Evolutionary conservation across 2,113 vertebrate genomes (phyloP).

Genomic region (Elephantulus edwardii): DNA sequence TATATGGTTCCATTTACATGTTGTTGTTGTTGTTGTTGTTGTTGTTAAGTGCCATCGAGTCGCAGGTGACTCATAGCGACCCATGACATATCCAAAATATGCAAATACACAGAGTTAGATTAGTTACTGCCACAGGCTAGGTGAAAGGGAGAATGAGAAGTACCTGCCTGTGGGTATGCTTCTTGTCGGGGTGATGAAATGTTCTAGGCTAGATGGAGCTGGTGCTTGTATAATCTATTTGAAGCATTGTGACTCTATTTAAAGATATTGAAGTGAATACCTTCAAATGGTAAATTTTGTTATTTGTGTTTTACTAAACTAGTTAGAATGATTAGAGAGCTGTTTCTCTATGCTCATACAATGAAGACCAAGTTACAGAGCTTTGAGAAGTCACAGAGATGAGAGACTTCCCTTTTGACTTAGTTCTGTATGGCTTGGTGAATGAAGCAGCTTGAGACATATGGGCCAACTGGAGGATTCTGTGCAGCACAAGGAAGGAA

Average conservation of each 20-base stretch:
- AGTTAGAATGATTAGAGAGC: neutral
- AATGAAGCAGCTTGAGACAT: neutral
- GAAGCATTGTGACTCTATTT: neutral
- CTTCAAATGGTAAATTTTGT: conserved; percentile 9
- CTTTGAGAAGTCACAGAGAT: neutral
- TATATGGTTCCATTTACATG: neutral
- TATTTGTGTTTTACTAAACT: neutral
- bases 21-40: no score
- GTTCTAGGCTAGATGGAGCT: neutral
- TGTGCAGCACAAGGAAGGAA: neutral
- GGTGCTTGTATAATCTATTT: neutral
- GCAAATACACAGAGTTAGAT: neutral
- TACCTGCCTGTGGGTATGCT: neutral
- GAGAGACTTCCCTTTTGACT: neutral
- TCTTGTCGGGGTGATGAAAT: neutral
- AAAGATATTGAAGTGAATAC: neutral
- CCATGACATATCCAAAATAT: neutral
- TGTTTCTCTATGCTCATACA: neutral
- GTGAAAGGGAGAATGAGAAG: neutral
- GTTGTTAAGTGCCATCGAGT: no score
- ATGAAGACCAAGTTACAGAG: neutral
- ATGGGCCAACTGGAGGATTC: rapidly evolving
- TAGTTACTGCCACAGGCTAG: no score
- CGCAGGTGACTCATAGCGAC: no score
- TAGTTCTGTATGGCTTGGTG: neutral